phyloP scores from a whole-genome alignment of 2,113 vertebrate genomes.

The Lanius collurio region DNA sequence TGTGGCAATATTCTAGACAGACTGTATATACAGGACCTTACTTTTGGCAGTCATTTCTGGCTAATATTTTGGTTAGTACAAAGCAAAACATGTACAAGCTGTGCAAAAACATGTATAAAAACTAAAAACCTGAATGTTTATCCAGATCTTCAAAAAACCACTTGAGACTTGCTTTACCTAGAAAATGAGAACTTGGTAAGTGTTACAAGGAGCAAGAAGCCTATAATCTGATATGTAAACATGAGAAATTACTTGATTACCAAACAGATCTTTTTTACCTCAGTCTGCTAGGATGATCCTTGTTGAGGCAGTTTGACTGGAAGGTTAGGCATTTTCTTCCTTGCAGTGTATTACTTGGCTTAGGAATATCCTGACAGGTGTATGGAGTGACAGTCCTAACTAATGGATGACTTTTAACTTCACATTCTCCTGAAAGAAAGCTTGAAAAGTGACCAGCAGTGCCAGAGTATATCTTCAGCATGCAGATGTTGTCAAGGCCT shows the following conservation, averaged over 20 bases:
- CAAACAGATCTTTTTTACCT: neutral
- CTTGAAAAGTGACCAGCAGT: neutral
- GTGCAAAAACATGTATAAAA: neutral
- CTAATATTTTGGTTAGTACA: neutral
- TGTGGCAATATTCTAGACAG: neutral
- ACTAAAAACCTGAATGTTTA: neutral
- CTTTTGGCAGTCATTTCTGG: neutral
- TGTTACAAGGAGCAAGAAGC: neutral
- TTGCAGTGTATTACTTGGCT: neutral
- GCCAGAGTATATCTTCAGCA: neutral
- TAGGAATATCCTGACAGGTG: neutral
- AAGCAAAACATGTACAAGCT: neutral
- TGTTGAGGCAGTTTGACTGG: neutral
- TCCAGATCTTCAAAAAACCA: neutral
- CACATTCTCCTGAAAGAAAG: neutral
- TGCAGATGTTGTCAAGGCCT: neutral
- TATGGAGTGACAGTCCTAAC: neutral
- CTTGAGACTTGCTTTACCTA: neutral
- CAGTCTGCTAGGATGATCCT: neutral
- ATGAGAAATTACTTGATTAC: neutral
- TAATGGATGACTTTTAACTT: neutral
- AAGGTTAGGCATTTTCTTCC: neutral
- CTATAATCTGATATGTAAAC: neutral
- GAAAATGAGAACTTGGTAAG: neutral
- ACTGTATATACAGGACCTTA: neutral